Evolutionary conservation across 2,797 vertebrate genomes (phyloP), one percentile per base, ranked within the genome.

Genomic region (Helostoma temminkii): DNA sequence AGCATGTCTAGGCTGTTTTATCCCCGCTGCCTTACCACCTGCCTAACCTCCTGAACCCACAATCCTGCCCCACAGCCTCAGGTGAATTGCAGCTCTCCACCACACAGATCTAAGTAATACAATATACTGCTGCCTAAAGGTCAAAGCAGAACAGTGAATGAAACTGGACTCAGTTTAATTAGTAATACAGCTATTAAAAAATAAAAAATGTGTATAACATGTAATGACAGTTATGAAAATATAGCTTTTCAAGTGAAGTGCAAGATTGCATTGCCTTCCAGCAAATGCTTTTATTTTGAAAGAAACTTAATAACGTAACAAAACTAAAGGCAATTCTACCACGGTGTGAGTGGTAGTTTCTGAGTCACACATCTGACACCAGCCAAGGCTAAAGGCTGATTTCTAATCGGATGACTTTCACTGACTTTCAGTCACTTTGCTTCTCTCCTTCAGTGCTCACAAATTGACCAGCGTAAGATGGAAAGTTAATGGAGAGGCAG

Each of bases 1-100:
- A 87, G 74, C 76, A 70, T 78, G 82, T 88, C 80, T 72, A 52
- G 84, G 79, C 85, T 73, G 66, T 74, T 83, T 84, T 86, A 92
- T 90, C 85, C 81, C 75, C 3, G 69, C 84, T 78, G 83, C 64
- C 80, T 83, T 81, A 87, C 68, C 83, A 78, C 72, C 85, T 57
- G 72, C 46, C 73, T 84, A 75, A 83, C 85, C 78, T 84, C 24
- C 54, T 83, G 83, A 85, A 81, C 73, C 76, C 30, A 30, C 50
- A 81, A 71, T 86, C 74, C 73, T 25, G 32, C 76, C 67, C 11
- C 63, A 16, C 62, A 57, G 76, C 74, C 80, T 46, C 19, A 2
- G 24, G 70, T 66, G 86, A 78, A 81, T 73, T 76, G 53, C 74
- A 67, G 60, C 74, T 77, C 71, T 70, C 47, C 4, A 2, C 49